Percentiles rank a stretch among this genome's conserved stretches.
Conservation (phyloP, 2,113 vertebrate genomes). For the Dicerorhinus sumatrensis region DNA sequence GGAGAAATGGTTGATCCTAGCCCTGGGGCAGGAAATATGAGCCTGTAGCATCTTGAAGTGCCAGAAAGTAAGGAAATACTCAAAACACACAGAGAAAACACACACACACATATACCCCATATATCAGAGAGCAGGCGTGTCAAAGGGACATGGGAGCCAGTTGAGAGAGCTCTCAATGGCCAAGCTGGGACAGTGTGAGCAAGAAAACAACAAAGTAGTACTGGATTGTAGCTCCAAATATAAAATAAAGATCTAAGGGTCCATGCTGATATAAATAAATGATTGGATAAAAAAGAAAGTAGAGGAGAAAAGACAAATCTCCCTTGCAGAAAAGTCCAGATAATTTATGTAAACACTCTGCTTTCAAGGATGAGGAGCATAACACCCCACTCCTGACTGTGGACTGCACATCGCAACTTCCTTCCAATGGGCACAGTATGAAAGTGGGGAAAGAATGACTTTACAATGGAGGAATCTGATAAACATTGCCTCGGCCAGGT, state of each 20-base stretch:
- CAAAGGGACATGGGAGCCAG: not conserved
- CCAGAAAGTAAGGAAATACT: not conserved
- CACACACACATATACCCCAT: not conserved
- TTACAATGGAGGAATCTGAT: not conserved
- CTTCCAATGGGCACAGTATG: not conserved
- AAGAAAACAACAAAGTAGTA: not conserved
- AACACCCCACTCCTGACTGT: not conserved
- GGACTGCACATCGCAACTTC: not conserved
- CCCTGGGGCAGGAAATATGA: not conserved
- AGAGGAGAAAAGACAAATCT: not conserved
- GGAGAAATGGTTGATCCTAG: not conserved
- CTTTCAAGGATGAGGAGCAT: not conserved
- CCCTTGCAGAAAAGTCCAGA: not conserved
- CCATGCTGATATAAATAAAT: not conserved
- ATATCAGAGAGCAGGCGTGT: too few species aligned
- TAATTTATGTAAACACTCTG: not conserved
- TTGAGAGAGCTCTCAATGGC: not conserved
- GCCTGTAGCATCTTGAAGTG: not conserved
- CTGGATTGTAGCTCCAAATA: not conserved
- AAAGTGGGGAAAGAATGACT: not conserved
- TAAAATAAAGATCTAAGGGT: not conserved
- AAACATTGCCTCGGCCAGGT: not conserved
- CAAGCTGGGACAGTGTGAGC: not conserved
- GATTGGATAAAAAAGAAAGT: not conserved
- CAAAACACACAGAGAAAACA: not conserved